Evolutionary conservation across 1,140 invertebrate species (phyloP).

Genomic region (Aethina tumida): DNA sequence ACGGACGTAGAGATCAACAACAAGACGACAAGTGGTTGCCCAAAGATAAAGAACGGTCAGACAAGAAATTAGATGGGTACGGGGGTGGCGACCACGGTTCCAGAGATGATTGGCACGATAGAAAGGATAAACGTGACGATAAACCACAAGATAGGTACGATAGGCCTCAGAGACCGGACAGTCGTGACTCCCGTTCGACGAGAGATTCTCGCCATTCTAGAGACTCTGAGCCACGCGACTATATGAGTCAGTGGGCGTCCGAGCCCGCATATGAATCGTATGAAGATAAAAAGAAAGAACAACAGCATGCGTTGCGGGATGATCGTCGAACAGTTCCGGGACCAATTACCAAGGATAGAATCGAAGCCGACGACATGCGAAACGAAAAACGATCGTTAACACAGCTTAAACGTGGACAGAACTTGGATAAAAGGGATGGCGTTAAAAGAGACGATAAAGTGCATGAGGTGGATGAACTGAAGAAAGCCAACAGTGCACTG

Average conservation of each 20-base stretch:
- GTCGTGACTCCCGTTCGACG: constrained; percentile 44
- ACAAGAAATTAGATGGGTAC: constrained; percentile 11
- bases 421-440: constrained; percentile 16
- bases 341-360: constrained; percentile 51
- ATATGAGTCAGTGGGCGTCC: constrained; percentile 36
- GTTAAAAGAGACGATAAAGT: constrained; percentile 30
- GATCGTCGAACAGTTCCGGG: constrained; percentile 42
- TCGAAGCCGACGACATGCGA: constrained; percentile 48
- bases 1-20: constrained; percentile 22
- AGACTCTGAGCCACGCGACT: constrained; percentile 29
- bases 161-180: constrained; percentile 49
- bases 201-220: constrained; percentile 44
- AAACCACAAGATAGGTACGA: constrained; percentile 23
- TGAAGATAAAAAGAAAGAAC: constrained; percentile 36
- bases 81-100: constrained; percentile 10
- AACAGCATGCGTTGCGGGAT: constrained; percentile 22
- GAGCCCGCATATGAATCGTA: constrained; percentile 39
- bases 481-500: constrained; percentile 19
- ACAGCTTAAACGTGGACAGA: constrained; percentile 39
- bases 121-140: constrained; percentile 7
- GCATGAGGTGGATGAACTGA: constrained; percentile 33
- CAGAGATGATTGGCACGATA: constrained; percentile 16
- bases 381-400: constrained; percentile 45
- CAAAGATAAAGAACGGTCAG: constrained; percentile 4
- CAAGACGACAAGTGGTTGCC: constrained; percentile 10